Evolutionary conservation across 2,113 vertebrate genomes (phyloP).

Genomic region (Cettia cetti): DNA sequence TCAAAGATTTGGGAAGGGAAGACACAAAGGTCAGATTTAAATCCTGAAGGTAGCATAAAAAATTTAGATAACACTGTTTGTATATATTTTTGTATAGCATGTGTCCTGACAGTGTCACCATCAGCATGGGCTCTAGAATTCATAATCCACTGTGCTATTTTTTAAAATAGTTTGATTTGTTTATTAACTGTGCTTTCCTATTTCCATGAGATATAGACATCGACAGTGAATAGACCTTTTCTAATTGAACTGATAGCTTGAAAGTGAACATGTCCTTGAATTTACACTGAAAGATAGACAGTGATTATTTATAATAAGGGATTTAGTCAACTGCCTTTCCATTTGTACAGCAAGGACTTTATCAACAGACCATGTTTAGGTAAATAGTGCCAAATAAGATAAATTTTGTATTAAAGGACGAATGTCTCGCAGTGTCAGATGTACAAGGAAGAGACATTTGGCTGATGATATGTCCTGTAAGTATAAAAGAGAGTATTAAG

Average conservation of each 20-base stretch:
- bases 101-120: conserved; percentile 24
- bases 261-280: conserved; percentile 71
- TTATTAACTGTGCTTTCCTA: conserved; percentile 59
- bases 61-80: background rate
- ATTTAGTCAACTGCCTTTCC: conserved; percentile 59
- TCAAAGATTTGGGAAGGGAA: background rate
- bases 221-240: conserved; percentile 69
- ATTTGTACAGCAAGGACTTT: conserved; percentile 62
- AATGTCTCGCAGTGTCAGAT: conserved; percentile 15
- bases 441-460: conserved; percentile 24
- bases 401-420: conserved; percentile 60
- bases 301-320: conserved; percentile 70
- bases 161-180: conserved; percentile 64
- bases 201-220: conserved; percentile 62
- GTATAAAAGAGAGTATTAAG: conserved; percentile 53
- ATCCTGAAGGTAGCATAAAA: background rate
- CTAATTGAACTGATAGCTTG: conserved; percentile 71
- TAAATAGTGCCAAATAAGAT: conserved; percentile 66
- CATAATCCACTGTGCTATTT: conserved; percentile 23
- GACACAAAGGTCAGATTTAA: conserved; percentile 41
- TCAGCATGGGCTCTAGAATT: background rate
- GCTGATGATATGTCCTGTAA: conserved; percentile 33
- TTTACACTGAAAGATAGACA: conserved; percentile 66
- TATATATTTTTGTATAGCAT: background rate
- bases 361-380: conserved; percentile 66